Evolutionary conservation across 1,140 invertebrate species (phyloP).

Genomic region (Eueides isabella): DNA sequence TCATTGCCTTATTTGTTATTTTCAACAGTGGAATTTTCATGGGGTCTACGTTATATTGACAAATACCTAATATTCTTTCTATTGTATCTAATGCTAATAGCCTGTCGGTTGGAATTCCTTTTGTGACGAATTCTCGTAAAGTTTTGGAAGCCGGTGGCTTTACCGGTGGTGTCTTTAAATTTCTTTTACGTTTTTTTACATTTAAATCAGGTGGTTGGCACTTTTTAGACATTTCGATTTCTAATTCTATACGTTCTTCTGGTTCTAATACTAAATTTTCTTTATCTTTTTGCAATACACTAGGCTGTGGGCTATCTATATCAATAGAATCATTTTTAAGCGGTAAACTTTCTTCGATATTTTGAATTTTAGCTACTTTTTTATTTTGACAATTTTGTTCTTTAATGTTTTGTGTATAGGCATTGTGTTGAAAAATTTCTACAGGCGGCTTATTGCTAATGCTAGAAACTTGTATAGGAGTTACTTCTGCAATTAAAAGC

Average conservation of each 20-base stretch:
- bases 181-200: neutral
- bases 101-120: slow-evolving; percentile 18
- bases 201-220: neutral
- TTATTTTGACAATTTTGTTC: neutral
- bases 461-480: slow-evolving; percentile 45
- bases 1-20: neutral
- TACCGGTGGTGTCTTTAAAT: neutral
- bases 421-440: slow-evolving; percentile 16
- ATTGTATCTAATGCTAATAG: slow-evolving; percentile 43
- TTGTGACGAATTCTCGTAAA: neutral
- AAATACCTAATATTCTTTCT: slow-evolving; percentile 43
- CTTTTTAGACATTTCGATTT: neutral
- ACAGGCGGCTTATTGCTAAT: slow-evolving; percentile 22
- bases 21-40: neutral
- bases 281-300: neutral
- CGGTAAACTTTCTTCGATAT: neutral
- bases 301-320: neutral
- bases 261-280: neutral
- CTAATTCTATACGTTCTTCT: neutral
- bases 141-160: neutral
- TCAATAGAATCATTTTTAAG: neutral
- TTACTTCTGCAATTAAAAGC: slow-evolving; percentile 56
- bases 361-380: neutral
- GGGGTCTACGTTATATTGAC: slow-evolving; percentile 1
- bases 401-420: neutral